phyloP scores from a whole-genome alignment of 2,797 vertebrate species.

The Parauchenoglanis ngamensis region DNA sequence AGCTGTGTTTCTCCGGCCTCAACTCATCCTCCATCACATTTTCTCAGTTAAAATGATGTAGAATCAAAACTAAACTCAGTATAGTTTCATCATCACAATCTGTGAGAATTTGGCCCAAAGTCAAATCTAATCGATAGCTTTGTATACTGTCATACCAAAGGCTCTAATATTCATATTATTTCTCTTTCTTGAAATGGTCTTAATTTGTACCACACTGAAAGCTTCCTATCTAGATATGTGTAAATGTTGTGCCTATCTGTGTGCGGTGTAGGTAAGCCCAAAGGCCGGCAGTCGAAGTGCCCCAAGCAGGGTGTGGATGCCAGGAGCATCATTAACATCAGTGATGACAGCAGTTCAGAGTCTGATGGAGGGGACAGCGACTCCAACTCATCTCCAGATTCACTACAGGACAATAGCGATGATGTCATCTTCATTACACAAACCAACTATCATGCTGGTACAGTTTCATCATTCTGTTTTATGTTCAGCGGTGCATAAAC shows the following conservation, averaged over 20 bases:
- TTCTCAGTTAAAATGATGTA: not conserved
- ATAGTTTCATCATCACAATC: not conserved
- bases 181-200: too few relatives aligned
- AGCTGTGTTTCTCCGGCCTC: not conserved
- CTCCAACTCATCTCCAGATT: constrained; percentile 95
- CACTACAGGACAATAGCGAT: constrained; percentile 82
- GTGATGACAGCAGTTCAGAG: constrained; percentile 93
- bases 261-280: constrained; percentile 77
- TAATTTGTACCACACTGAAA: not conserved
- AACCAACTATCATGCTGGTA: constrained; percentile 75
- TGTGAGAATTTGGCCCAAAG: constrained; percentile 1
- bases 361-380: constrained; percentile 93
- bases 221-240: not conserved
- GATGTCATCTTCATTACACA: constrained; percentile 90
- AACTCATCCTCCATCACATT: not conserved
- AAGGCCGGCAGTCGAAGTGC: constrained; percentile 80
- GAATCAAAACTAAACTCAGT: not conserved
- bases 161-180: too few relatives aligned
- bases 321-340: constrained; percentile 84
- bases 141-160: not conserved
- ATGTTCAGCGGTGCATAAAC: not conserved
- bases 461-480: not conserved
- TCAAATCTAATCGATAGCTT: not conserved
- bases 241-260: not conserved
- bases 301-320: constrained; percentile 75